Base-by-base conservation (phyloP, 2,797 vertebrate genomes). In the Notolabrus celidotus region DNA sequence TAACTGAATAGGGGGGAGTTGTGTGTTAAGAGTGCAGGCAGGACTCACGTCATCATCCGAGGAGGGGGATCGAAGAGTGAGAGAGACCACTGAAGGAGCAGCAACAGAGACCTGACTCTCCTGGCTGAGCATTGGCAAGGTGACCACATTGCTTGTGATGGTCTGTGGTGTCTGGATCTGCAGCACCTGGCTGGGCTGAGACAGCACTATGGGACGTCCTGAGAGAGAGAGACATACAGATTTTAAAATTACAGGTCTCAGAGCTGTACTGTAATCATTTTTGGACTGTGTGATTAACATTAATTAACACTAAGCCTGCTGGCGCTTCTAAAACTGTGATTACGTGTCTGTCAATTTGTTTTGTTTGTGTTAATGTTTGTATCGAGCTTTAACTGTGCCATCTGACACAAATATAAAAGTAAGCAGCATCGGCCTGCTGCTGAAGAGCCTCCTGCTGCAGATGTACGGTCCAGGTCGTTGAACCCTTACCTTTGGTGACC, bases 1-100 rank as follows among this genome's bases (percentile, higher is more conserved):
- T 7, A n/a, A 45, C 11, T 12, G 2, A 17, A 10, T 4, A 11
- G 47, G 12, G 10, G 16, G 47, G 38, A 38, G 46, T 19, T 1
- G 15, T 52, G 10, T 17, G 12, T 22, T 22, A 33, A 66, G 12
- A 38, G 4, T 4, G 41, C 22, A 6, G 17, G 51, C 5, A 8
- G 42, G 58, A 97, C 97, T 98, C 92, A 99, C 98, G 68, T 99
- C 96, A 43, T 96, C 93, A 0, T 95, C 94, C 54, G 86, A 88
- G 16, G 87, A 86, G 39, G 88, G 74, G 66, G 47, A 79, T 38
- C 76, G 85, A 31, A 92, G 82, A 9, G 86, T 65, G 68, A 91
- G 47, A 0, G 88, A 74, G 22, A 91, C 80, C 33, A 90, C 23
- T 0, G 90, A 68, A 5, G 88, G 83, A 38, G 82, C 59, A 10